A percentile compares a stretch with the other conserved stretches of the same genome.
Evolutionary conservation across 2,113 vertebrate genomes (phyloP).

Genomic region (Baryphthengus martii): DNA sequence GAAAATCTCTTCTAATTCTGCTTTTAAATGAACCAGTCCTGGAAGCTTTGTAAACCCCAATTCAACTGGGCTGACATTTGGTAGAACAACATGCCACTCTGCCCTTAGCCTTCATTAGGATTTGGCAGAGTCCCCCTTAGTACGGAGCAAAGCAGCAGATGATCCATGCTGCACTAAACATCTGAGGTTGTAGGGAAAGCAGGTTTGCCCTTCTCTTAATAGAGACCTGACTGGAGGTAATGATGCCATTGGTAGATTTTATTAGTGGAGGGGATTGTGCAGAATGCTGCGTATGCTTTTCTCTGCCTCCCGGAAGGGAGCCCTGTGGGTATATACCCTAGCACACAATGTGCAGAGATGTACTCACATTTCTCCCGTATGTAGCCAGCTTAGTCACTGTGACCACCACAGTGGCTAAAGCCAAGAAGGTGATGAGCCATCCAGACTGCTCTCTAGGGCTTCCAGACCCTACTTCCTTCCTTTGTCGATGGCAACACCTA

Average conservation of each 20-base stretch:
- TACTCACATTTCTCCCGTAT: background rate
- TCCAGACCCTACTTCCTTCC: background rate
- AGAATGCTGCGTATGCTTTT: background rate
- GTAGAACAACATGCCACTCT: background rate
- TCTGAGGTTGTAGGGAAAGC: background rate
- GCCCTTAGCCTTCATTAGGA: background rate
- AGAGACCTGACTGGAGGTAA: background rate
- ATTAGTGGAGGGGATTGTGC: accelerated
- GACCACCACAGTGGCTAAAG: background rate
- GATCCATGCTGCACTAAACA: background rate
- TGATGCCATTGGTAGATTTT: background rate
- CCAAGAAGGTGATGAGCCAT: background rate
- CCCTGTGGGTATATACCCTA: no score
- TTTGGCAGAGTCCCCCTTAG: background rate
- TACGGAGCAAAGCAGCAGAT: background rate
- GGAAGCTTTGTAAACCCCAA: background rate
- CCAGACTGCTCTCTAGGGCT: background rate
- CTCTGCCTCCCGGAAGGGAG: background rate
- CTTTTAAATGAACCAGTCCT: background rate
- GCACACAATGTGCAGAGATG: accelerated
- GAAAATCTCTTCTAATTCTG: background rate
- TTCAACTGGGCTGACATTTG: background rate
- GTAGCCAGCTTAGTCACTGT: background rate
- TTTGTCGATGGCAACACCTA: background rate
- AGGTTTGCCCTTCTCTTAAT: background rate